Base-by-base conservation (phyloP, 2,888 invertebrate species). In the Tyria jacobaeae region DNA sequence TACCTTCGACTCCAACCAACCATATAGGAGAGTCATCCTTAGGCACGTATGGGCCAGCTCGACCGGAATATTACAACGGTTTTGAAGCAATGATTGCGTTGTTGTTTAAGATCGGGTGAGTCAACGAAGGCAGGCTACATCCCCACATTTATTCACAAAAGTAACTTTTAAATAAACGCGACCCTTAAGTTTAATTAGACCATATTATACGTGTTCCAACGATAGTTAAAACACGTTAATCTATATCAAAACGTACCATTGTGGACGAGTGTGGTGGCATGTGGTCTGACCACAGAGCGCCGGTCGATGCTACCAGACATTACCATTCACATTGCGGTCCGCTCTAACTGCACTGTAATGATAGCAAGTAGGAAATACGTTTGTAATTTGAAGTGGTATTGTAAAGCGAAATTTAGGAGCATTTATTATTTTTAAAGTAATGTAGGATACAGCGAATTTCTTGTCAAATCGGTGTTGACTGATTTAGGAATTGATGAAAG, bases 301-400 rank as follows among this genome's bases (percentile, higher is more conserved):
- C 59, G 44, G 17, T 50, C 51, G 51, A 35, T 17, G 17, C 35
- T 35, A 59, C 59, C 35, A 27, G 44, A 35, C 17, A 59, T 59
- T 53, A 59, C 52, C 52, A 53, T 52, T 59, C 44, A 35, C 12
- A 27, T 59, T 59, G 58, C 34, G 58, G 58, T 49, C 27, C 27
- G 7, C 14, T 17, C 57, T 25, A 49, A 35, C 27, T 49, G 14
- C 24, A 27, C 14, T 21, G 15, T 17, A 27, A 49, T 39, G 21
- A 57, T 50, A 50, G 35, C 14, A 7, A 3, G 10, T 24, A 50
- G 21, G 9, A 15, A 7, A 5, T 31, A 24, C 14, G 35, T 25
- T 25, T n/a, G 47, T 15, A 15, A 39, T 21, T 31, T 34, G 7
- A 37, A 37, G 15, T 24, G 9, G 31, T 37, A 25, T 48, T 15